Conservation (phyloP, 2,888 invertebrate species). For the Synanthedon vespiformis region DNA sequence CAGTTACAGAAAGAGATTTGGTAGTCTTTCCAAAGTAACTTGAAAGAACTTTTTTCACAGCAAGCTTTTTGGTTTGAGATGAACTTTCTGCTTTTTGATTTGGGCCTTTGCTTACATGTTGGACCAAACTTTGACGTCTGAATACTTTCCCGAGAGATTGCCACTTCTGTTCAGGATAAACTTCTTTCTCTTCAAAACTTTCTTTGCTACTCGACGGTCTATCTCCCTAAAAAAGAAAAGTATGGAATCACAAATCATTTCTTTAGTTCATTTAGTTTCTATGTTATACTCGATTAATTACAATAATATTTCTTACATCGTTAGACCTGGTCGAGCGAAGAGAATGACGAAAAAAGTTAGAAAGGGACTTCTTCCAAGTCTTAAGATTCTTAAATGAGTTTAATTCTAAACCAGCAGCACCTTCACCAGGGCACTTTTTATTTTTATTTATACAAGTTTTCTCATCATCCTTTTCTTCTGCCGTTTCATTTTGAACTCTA, state of each 20-base stretch:
- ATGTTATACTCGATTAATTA: no score
- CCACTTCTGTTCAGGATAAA: conserved; percentile 58
- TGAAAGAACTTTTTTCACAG: conserved; percentile 53
- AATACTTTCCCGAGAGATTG: conserved; percentile 62
- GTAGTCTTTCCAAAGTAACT: conserved; percentile 54
- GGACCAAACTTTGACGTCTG: conserved; percentile 52
- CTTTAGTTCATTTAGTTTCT: no score
- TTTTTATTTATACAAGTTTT: conserved; percentile 28
- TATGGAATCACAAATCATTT: not conserved
- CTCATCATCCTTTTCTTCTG: conserved; percentile 21
- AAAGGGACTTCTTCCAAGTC: conserved; percentile 59
- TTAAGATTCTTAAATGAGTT: conserved; percentile 47
- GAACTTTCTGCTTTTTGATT: conserved; percentile 43
- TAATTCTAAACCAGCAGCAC: conserved; percentile 35
- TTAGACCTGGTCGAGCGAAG: conserved; percentile 55
- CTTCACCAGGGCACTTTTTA: conserved; percentile 33
- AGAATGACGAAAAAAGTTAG: conserved; percentile 57
- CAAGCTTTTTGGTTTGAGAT: conserved; percentile 41
- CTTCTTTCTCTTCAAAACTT: conserved; percentile 44
- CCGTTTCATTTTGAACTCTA: conserved; percentile 30
- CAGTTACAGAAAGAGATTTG: conserved; percentile 25
- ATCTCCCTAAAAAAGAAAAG: conserved; percentile 42
- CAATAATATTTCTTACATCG: conserved; percentile 34
- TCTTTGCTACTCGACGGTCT: conserved; percentile 42
- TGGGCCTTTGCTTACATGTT: conserved; percentile 41